Base-by-base conservation (phyloP, 1,140 invertebrate species). In the Eriocheir sinensis region DNA sequence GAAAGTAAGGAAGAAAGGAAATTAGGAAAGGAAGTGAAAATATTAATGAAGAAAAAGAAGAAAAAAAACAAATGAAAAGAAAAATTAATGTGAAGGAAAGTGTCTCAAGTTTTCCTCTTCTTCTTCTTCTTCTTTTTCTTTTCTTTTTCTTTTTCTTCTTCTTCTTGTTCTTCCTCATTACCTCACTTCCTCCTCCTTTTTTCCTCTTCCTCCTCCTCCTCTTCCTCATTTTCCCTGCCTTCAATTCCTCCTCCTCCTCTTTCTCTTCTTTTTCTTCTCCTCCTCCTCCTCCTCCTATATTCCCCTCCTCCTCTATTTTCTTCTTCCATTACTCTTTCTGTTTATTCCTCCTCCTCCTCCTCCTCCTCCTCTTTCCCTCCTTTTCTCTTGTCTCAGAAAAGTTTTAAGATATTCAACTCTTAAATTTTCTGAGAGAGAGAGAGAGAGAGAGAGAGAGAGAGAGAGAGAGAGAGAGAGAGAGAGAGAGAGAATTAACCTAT, bases 401-500 rank as follows among this genome's bases (percentile, higher is more conserved):
- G 8, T 32, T 0, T 89, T 3, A 89, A 41, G 60, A n/a, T n/a
- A n/a, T 72, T 72, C n/a, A 40, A 38, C 36, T n/a, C 36, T 86
- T 86, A 21, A 17, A 27, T 38, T n/a, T 40, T 30, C 34, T 30
- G 38, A 34, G 38, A 34, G 38, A 30, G 32, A 30, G 0, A 3
- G 17, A 88, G 85, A 88, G 36, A 3, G 85, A 40, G 85, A 86
- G 32, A 86, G 83, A 38, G 40, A 86, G 36, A 86, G 41, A 40
- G 85, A n/a, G 41, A 36, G 36, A 36, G 41, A 86, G 41, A 86
- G 41, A 44, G 85, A 86, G 85, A 86, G 85, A 86, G 85, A 86
- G 85, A 86, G 85, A 86, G 85, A 86, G 85, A 86, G 85, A 86
- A 34, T 8, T 44, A 44, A 89, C 40, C 86, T 38, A 30, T 89